These are phyloP conservation scores for Haliclystus octoradiatus DNA, from an alignment of 30 jellyfish, hydroid and myxozoan species.

Conservation along the genomic window DNA sequence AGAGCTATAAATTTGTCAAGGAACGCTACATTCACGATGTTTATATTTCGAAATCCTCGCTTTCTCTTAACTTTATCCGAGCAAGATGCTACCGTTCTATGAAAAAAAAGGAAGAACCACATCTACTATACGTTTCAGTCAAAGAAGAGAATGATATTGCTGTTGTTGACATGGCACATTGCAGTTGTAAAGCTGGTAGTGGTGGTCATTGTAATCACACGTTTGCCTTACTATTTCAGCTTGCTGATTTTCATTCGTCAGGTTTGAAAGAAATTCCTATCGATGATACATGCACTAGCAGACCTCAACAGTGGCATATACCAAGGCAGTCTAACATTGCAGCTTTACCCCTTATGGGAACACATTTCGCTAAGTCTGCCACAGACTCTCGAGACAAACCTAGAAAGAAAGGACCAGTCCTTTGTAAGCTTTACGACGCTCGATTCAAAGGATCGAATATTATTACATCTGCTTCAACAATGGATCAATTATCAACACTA, in stretches of 20 bases:
- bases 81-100: conserved; percentile 7
- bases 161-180: background rate
- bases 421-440: too few species aligned
- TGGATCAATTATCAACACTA: too few species aligned
- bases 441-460: too few species aligned
- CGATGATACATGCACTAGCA: background rate
- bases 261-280: background rate
- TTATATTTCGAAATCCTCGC: too few species aligned
- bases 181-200: conserved; percentile 18
- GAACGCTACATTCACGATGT: too few species aligned
- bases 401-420: too few species aligned
- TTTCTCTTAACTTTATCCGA: background rate
- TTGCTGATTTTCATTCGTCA: conserved; percentile 5
- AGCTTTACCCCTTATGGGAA: background rate
- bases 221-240: conserved; percentile 1
- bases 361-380: too few species aligned
- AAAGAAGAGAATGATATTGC: background rate
- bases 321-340: conserved; percentile 2
- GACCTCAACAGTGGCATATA: background rate
- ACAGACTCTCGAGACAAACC: too few species aligned
- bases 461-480: too few species aligned
- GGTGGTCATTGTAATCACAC: conserved; percentile 12
- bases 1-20: too few species aligned
- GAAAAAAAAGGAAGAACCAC: conserved; percentile 16
- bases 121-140: background rate